These are phyloP conservation scores for Anoplophora glabripennis DNA, from an alignment of 1,140 invertebrate species.

Conservation along the genomic window DNA sequence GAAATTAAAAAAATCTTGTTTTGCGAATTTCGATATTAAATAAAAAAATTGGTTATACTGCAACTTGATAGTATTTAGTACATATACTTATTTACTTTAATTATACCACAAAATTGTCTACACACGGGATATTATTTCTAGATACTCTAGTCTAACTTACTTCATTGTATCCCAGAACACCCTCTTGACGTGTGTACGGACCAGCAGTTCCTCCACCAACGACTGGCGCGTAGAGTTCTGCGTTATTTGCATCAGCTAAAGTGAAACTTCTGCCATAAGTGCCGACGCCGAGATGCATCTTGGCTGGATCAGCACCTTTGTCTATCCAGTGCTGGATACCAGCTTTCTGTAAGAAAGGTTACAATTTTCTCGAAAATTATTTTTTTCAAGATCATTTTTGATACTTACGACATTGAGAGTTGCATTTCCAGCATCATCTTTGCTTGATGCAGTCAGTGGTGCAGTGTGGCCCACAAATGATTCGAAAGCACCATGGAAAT, in stretches of 20 bases:
- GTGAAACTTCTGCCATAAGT: not conserved
- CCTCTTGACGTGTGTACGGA: too few relatives aligned
- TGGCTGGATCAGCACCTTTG: too few relatives aligned
- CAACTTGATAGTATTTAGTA: not conserved
- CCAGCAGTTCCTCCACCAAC: too few relatives aligned
- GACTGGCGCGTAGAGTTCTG: too few relatives aligned
- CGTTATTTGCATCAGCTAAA: conserved; percentile 7
- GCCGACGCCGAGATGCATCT: too few relatives aligned
- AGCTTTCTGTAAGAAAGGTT: not conserved
- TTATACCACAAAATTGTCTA: not conserved
- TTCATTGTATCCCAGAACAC: too few relatives aligned
- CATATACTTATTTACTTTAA: not conserved
- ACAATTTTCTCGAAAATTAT: not conserved
- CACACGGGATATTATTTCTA: too few relatives aligned
- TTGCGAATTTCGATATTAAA: not conserved
- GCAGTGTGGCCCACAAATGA: conserved; percentile 56
- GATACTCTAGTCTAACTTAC: too few relatives aligned
- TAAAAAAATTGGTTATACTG: not conserved
- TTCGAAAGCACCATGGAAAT: conserved; percentile 67
- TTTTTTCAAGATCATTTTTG: not conserved
- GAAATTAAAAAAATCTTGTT: not conserved
- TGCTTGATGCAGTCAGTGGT: conserved; percentile 53
- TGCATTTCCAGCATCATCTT: conserved; percentile 36
- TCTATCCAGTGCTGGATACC: not conserved
- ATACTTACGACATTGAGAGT: conserved; percentile 42